Base-by-base conservation (phyloP, 2,797 vertebrate genomes). In the Gadopsis bispinosus region DNA sequence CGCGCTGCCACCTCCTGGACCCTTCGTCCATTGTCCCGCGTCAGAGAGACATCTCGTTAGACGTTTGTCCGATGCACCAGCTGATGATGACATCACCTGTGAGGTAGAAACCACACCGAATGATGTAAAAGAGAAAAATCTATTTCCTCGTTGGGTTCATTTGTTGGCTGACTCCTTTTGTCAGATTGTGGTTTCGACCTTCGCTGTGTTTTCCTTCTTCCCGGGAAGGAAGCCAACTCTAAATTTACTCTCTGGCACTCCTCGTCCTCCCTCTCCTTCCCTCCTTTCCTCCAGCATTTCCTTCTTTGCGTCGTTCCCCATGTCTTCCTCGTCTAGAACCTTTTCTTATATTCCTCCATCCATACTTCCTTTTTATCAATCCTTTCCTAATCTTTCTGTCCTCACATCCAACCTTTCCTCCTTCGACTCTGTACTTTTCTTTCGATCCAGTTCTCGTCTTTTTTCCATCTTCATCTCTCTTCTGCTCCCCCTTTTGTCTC, bases 161-260 rank as follows among this genome's bases (percentile, higher is more conserved):
- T 81, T 63, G n/a, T 79, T 71, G 73, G 59, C 70, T 47, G 63
- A 73, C 68, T 71, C 9, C 37, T 65, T 77, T 48, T 62, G 61
- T 80, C 67, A 63, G 68, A 59, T 69, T 73, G 74, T 81, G 59
- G 45, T 66, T 84, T 86, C 29, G 54, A 85, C 85, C 83, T 75
- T 79, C 77, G 68, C 41, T 0, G 3, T 60, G 56, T 79, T 83
- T 78, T 50, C 51, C 41, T 69, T 79, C 51, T 45, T 76, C 5
- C 84, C 17, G 69, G 86, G 88, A 89, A 69, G 56, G 20, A 1
- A 19, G 83, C 83, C 86, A 87, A 50, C 41, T 64, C 92, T 89
- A 89, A 92, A 90, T 95, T 90, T 11, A 56, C 63, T 95, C 95
- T 94, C 93, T 91, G 94, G 95, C 94, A 91, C 93, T 95, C 94